Conservation (phyloP, 1,140 invertebrate genomes). For the Myzus persicae region DNA sequence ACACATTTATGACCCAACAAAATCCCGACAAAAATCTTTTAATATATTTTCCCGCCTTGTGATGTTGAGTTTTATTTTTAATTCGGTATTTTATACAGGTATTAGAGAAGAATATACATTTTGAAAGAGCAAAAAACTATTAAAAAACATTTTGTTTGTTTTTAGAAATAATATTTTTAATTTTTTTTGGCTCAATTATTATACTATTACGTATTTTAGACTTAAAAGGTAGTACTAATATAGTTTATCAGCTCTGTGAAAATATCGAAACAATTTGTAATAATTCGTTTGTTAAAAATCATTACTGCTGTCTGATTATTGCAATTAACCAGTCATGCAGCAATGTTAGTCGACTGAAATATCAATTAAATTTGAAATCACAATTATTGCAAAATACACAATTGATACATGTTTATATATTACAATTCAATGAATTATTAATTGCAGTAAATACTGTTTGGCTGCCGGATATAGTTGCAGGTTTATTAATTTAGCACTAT, state of each 20-base stretch:
- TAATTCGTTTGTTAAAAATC: neutral
- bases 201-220: neutral
- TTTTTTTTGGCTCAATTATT: neutral
- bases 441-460: neutral
- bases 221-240: neutral
- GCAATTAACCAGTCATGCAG: neutral
- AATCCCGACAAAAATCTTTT: neutral
- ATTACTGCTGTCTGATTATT: neutral
- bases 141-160: neutral
- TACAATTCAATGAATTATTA: neutral
- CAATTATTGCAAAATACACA: neutral
- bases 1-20: neutral
- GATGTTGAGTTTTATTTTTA: neutral
- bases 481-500: neutral
- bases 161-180: neutral
- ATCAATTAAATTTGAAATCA: neutral
- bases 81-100: neutral
- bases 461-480: too few species aligned
- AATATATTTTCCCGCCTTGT: neutral
- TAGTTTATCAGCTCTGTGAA: neutral
- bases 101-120: neutral
- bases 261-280: neutral
- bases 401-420: neutral
- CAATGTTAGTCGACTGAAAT: neutral
- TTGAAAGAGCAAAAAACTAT: neutral